Evolutionary conservation across 2,113 vertebrate genomes (phyloP).

Genomic region (Rafetus swinhoei): DNA sequence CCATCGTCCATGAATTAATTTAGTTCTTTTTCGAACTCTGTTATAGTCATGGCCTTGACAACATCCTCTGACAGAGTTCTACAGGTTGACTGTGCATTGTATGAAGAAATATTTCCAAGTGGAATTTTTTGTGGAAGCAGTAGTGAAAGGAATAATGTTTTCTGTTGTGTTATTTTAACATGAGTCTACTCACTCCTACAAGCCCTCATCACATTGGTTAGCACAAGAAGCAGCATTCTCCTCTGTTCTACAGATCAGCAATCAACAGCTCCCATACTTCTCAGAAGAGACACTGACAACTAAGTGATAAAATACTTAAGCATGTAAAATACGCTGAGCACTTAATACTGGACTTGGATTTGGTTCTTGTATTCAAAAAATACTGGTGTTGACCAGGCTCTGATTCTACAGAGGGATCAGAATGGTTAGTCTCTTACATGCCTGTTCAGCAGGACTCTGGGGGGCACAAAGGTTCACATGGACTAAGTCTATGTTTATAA

Average conservation of each 20-base stretch:
- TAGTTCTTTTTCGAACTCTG: no score
- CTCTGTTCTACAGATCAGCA: neutral
- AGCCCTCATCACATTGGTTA: neutral
- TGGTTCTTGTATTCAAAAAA: neutral
- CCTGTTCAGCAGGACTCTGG: neutral
- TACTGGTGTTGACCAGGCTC: neutral
- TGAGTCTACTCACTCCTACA: neutral
- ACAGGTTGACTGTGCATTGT: no score
- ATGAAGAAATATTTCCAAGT: neutral
- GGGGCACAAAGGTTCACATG: neutral
- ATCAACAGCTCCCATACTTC: neutral
- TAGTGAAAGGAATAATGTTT: neutral
- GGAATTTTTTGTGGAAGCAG: neutral
- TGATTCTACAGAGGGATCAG: neutral
- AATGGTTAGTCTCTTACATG: neutral
- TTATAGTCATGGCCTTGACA: no score
- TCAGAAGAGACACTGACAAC: neutral
- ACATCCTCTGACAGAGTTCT: no score
- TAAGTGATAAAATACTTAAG: neutral
- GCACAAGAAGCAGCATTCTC: neutral
- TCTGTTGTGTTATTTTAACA: neutral
- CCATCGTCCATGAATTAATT: no score
- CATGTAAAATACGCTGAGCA: neutral
- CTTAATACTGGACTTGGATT: neutral
- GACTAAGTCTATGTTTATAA: neutral